A percentile compares a stretch with the other conserved stretches of the same genome.
phyloP scores from a whole-genome alignment of 1,140 invertebrate species.

The Macrocentrus cingulum region DNA sequence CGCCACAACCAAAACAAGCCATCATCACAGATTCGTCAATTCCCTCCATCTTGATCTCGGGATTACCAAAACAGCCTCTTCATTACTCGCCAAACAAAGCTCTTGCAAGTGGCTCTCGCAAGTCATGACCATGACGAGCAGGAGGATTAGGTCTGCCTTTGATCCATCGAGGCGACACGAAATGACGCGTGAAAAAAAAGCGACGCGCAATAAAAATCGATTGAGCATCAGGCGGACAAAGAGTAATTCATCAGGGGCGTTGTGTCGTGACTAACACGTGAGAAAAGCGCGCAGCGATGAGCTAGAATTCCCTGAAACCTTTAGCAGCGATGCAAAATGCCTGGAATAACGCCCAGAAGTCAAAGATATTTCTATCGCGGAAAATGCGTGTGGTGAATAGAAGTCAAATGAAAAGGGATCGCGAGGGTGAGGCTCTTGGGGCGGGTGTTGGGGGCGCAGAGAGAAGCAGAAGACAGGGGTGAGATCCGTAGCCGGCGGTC shows the following conservation, averaged over 20 bases:
- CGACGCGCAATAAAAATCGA: slow-evolving; percentile 24
- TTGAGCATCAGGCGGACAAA: slow-evolving; percentile 12
- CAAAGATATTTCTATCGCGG: slow-evolving; percentile 12
- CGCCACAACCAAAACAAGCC: too few relatives aligned
- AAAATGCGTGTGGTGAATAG: slow-evolving; percentile 17
- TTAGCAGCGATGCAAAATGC: background rate
- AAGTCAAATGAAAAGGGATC: slow-evolving; percentile 6
- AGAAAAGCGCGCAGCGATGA: too few relatives aligned
- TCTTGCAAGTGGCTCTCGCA: background rate
- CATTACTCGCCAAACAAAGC: too few relatives aligned
- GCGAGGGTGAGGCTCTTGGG: slow-evolving; percentile 10
- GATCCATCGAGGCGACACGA: slow-evolving; percentile 14
- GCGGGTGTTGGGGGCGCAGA: slow-evolving; percentile 1
- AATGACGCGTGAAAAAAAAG: slow-evolving; percentile 13
- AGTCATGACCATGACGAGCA: background rate
- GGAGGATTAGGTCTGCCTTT: too few relatives aligned
- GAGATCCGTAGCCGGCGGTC: too few relatives aligned
- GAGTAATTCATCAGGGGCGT: slow-evolving; percentile 5
- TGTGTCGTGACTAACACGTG: too few relatives aligned
- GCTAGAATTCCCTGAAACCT: background rate
- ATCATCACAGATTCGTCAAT: too few relatives aligned
- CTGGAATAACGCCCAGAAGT: too few relatives aligned
- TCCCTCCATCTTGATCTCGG: too few relatives aligned
- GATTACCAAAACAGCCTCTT: too few relatives aligned
- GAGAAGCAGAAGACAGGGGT: slow-evolving; percentile 10